phyloP scores from a whole-genome alignment of 1,140 invertebrate species.

The Diabrotica undecimpunctata region DNA sequence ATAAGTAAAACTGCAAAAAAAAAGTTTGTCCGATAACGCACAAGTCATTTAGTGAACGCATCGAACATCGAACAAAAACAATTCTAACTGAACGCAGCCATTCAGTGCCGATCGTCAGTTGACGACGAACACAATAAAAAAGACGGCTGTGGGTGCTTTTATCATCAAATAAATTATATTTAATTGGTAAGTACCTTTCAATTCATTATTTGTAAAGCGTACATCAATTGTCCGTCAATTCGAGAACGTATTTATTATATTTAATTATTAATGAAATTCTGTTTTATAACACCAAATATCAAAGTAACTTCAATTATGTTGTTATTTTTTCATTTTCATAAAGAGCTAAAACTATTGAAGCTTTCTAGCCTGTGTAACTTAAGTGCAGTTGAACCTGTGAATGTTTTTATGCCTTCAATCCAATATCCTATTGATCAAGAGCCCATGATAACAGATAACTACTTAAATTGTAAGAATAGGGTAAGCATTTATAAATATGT shows the following conservation, averaged over 20 bases:
- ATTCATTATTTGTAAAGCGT: too few species aligned
- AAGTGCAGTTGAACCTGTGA: not conserved
- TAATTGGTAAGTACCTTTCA: too few species aligned
- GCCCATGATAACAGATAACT: too few species aligned
- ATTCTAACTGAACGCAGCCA: not conserved
- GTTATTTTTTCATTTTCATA: constrained; percentile 30
- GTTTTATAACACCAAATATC: not conserved
- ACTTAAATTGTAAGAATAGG: too few species aligned
- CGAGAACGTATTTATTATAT: not conserved
- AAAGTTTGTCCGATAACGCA: too few species aligned
- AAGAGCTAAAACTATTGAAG: constrained; percentile 28
- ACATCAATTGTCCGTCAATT: too few species aligned
- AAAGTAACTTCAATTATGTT: not conserved
- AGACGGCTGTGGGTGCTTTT: not conserved
- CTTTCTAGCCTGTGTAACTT: constrained; percentile 19
- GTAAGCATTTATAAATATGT: constrained; percentile 26
- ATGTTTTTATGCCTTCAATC: not conserved
- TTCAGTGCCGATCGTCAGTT: not conserved
- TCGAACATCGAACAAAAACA: not conserved
- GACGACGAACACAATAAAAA: too few species aligned
- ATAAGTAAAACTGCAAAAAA: too few species aligned
- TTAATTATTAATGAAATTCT: not conserved
- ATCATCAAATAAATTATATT: not conserved
- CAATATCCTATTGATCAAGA: not conserved
- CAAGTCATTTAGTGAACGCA: too few species aligned